phyloP scores from a whole-genome alignment of 2,797 vertebrate species.

The Ispidina picta region DNA sequence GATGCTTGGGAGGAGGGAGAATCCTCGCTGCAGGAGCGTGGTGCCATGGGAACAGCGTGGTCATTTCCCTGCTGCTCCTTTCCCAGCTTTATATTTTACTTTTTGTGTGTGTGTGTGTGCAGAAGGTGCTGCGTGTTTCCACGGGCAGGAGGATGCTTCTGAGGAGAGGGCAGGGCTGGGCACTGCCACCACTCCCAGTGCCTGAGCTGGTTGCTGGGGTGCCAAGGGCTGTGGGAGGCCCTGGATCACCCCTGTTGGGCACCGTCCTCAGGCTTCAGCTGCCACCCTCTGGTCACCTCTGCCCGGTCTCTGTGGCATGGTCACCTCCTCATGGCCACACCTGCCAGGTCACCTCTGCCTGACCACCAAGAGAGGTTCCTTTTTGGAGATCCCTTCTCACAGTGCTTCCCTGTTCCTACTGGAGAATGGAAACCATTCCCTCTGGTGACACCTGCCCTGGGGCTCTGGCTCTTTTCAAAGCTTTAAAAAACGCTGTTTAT shows the following conservation, averaged over 20 bases:
- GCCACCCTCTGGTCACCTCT: background rate
- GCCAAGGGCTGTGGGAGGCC: background rate
- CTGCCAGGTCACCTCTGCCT: background rate
- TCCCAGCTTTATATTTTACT: background rate
- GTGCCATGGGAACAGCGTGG: accelerated
- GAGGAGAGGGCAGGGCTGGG: background rate
- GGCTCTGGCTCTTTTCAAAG: background rate
- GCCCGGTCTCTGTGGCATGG: no score
- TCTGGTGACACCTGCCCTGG: background rate
- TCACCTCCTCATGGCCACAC: background rate
- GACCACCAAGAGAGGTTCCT: background rate
- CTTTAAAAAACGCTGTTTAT: background rate
- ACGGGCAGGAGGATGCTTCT: accelerated
- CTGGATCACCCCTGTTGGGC: accelerated
- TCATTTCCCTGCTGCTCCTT: background rate
- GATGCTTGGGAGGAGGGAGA: background rate
- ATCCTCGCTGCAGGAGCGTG: background rate
- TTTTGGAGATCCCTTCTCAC: background rate
- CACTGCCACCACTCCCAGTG: accelerated
- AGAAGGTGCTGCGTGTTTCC: accelerated
- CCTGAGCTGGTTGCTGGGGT: background rate
- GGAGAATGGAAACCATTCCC: background rate
- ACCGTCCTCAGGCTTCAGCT: background rate
- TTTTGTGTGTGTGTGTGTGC: background rate
- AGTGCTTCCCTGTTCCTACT: background rate